phyloP scores from a whole-genome alignment of 2,113 vertebrate genomes.

The Osmerus eperlanus region DNA sequence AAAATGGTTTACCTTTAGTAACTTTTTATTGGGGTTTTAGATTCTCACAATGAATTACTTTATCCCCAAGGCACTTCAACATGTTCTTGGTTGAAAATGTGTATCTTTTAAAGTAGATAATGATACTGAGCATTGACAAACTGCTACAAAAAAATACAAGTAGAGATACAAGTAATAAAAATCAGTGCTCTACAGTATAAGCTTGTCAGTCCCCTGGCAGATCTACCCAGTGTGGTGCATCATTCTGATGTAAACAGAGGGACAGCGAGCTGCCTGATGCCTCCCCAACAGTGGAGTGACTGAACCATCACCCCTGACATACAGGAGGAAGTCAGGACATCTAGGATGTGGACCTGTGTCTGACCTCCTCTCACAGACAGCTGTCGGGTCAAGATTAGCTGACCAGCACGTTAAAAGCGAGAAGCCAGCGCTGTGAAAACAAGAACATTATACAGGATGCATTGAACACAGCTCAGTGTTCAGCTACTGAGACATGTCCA shows the following conservation, averaged over 20 bases:
- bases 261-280: too few relatives aligned
- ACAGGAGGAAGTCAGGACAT: not conserved
- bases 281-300: too few relatives aligned
- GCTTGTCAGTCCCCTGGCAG: too few relatives aligned
- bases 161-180: not conserved
- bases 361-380: not conserved
- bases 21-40: not conserved
- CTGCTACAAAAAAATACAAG: not conserved
- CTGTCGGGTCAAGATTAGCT: not conserved
- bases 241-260: too few relatives aligned
- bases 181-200: constrained; percentile 14
- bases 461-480: not conserved
- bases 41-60: constrained; percentile 8
- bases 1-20: too few relatives aligned
- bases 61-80: constrained; percentile 29
- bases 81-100: constrained; percentile 6
- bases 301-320: not conserved
- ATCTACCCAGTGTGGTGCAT: too few relatives aligned
- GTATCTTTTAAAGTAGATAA: not conserved
- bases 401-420: not conserved
- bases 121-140: not conserved
- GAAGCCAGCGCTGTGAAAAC: not conserved
- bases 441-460: not conserved
- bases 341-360: not conserved
- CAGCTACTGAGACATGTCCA: too few relatives aligned